Evolutionary conservation across 1,140 invertebrate genomes (phyloP), one percentile per base, ranked within the genome.

Genomic region (Formica exsecta): DNA sequence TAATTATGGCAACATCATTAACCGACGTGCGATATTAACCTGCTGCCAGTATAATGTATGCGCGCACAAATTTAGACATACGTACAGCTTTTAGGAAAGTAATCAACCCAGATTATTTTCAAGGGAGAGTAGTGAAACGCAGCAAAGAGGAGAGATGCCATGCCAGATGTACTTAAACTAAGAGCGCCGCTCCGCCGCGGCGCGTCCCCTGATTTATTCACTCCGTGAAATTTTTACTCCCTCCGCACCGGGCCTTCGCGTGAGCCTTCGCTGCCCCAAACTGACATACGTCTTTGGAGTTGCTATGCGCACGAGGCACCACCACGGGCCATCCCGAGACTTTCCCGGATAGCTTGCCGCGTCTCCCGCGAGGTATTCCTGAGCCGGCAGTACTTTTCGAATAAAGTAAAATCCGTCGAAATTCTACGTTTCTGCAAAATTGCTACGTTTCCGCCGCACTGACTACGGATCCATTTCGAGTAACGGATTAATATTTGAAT

Each of bases 161-260:
- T 77, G 71, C 87, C 84, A 86, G 84, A 66, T 87, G 81, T 91
- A 92, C 91, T 93, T 92, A 92, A 92, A 91, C 92, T 92, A 89
- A 93, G 89, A 91, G 89, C 90, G 57, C 83, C 85, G 85, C 22
- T 71, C 61, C 85, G 54, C 84, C 89, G 90, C 91, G 90, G 91
- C 92, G 91, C 93, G 89, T 88, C 88, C 86, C 90, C 92, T 93
- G 92, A 93, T 94, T 94, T 94, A 94, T 94, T 94, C 93, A 93
- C 91, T 92, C 90, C 89, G 90, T 93, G 93, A 93, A 94, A 93
- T 92, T 93, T 94, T 94, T 91, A 93, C 88, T 83, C 38, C 54
- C 79, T 83, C 13, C 87, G 88, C 65, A 65, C 64, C 84, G 83
- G 76, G 87, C 87, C 88, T 90, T 80, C 70, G 70, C 86, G 86